phyloP scores from a whole-genome alignment of 2,797 vertebrate genomes.

The Brachyalestes nurse region DNA sequence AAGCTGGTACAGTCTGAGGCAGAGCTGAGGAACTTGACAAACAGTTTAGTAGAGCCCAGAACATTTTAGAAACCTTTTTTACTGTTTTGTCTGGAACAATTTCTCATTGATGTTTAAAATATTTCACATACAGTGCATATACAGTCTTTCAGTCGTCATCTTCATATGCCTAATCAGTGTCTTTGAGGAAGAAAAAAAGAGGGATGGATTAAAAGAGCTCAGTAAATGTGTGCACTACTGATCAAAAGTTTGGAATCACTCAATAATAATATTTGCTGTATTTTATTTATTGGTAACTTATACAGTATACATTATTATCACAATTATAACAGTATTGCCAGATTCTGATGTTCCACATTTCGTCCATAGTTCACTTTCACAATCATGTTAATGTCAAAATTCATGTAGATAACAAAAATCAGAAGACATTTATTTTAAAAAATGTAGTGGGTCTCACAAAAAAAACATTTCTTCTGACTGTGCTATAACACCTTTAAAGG shows the following conservation, averaged over 20 bases:
- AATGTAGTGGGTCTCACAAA: not conserved
- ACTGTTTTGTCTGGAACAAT: not conserved
- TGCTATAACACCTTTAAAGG: not conserved
- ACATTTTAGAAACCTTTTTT: slow-evolving; percentile 11
- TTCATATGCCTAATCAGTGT: too few relatives aligned
- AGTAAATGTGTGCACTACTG: not conserved
- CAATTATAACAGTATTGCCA: not conserved
- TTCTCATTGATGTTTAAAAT: not conserved
- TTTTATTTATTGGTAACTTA: not conserved
- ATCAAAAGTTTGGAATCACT: not conserved
- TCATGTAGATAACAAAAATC: too few relatives aligned
- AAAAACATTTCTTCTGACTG: not conserved
- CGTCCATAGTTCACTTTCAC: not conserved
- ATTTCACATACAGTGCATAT: not conserved
- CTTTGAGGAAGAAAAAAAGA: not conserved
- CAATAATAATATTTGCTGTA: not conserved
- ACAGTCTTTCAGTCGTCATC: not conserved
- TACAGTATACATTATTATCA: not conserved
- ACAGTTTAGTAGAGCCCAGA: slow-evolving; percentile 74
- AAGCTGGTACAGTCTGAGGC: slow-evolving; percentile 72
- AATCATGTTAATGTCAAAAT: not conserved
- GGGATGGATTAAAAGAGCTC: not conserved
- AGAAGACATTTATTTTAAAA: too few relatives aligned
- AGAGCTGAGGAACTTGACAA: slow-evolving; percentile 77
- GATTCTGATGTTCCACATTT: not conserved